These are phyloP conservation scores for Ophioderma brevispina DNA, from an alignment of 35 echinoderm and acorn worm genomes.

Conservation along the genomic window DNA sequence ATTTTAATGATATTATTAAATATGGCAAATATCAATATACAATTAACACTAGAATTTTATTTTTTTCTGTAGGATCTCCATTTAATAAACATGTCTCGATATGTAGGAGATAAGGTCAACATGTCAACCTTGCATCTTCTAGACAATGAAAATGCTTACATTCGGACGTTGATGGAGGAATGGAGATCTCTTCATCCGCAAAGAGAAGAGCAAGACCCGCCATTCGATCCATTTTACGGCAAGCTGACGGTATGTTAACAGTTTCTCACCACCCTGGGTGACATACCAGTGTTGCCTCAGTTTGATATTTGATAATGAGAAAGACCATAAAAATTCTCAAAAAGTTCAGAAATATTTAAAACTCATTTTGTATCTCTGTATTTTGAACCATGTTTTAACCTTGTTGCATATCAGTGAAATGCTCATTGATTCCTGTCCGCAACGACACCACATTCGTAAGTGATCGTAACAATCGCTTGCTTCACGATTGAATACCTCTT, in stretches of 20 bases:
- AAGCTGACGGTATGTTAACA: not conserved
- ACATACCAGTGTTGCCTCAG: too few relatives aligned
- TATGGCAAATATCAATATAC: not conserved
- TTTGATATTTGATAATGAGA: too few relatives aligned
- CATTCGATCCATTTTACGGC: not conserved
- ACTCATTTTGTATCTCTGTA: too few relatives aligned
- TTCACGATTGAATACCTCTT: too few relatives aligned
- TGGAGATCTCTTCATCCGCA: conserved; percentile 21
- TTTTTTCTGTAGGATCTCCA: conserved; percentile 37
- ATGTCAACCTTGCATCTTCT: conserved; percentile 44
- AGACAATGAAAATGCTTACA: not conserved
- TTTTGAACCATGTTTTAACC: too few relatives aligned
- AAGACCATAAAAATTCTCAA: too few relatives aligned
- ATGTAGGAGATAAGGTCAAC: conserved; percentile 47
- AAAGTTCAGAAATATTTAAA: too few relatives aligned
- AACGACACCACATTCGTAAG: too few relatives aligned
- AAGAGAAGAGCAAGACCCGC: not conserved
- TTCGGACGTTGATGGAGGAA: not conserved
- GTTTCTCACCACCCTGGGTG: too few relatives aligned
- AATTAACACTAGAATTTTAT: not conserved
- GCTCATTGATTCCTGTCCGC: too few relatives aligned
- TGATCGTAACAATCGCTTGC: too few relatives aligned
- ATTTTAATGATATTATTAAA: not conserved
- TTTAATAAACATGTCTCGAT: conserved; percentile 51
- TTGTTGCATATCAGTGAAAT: too few relatives aligned